phyloP scores from a whole-genome alignment of 2,113 vertebrate species.

The Vulpes ferrilata region DNA sequence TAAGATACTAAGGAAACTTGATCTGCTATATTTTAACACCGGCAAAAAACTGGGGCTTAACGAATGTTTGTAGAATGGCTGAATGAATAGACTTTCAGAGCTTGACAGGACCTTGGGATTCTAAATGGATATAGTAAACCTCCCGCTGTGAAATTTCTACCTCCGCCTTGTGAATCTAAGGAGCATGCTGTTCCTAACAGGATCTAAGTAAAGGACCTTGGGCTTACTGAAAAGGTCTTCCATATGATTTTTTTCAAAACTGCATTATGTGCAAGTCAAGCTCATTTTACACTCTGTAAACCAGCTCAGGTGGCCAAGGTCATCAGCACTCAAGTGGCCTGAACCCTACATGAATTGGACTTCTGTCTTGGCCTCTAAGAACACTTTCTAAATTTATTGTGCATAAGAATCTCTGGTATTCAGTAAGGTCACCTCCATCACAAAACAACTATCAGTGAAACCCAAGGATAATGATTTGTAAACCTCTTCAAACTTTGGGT shows the following conservation, averaged over 20 bases:
- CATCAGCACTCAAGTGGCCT: neutral
- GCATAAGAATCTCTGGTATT: neutral
- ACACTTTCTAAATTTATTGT: conserved; percentile 7
- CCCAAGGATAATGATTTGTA: neutral
- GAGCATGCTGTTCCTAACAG: neutral
- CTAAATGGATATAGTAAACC: conserved; percentile 8
- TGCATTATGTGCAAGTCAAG: neutral
- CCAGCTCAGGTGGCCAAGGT: neutral
- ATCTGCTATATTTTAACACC: conserved; percentile 14
- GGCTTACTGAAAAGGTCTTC: neutral
- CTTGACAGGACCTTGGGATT: neutral
- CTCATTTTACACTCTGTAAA: conserved; percentile 39
- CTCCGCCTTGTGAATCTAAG: neutral
- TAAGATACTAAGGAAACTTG: neutral
- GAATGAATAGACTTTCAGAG: neutral
- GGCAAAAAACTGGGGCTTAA: conserved; percentile 41
- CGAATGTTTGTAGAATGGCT: neutral
- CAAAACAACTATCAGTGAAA: neutral
- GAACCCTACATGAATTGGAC: neutral
- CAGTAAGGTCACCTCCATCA: neutral
- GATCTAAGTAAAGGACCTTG: conserved; percentile 1
- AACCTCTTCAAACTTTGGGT: conserved; percentile 50
- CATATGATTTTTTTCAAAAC: neutral
- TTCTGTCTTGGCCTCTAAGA: neutral
- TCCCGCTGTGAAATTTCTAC: neutral